Base-by-base conservation (phyloP, 2,797 vertebrate species). In the Mallotus villosus region DNA sequence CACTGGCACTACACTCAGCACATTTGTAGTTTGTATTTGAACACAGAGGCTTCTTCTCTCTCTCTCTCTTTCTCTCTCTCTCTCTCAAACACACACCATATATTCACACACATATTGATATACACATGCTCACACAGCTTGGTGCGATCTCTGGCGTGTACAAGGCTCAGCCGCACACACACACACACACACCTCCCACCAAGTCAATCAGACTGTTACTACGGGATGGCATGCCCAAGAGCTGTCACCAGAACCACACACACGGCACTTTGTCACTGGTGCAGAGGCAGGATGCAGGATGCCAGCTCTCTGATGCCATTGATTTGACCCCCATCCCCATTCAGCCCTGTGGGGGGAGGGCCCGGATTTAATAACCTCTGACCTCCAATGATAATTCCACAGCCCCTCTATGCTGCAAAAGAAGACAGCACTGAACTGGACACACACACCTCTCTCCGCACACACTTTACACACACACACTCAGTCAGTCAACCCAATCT, bases 391-490 rank as follows among this genome's bases (percentile, higher is more conserved):
- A 87, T 55, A 88, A 87, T 84, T 88, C 84, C 86, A 90, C 85
- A 87, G 90, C 90, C 90, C 91, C 89, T 91, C 63, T 61, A 92
- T 92, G 91, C 89, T 91, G 90, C 91, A 90, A 87, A 86, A 81
- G 11, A 71, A 73, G 69, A 80, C 72, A 68, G 67, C 53, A 78
- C 49, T 57, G 51, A 57, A 68, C 25, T 34, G 51, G 49, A 72
- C 70, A 81, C 76, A 81, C 37, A 60, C 71, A 67, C 55, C 77
- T 78, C 76, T 77, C 70, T 59, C 80, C 60, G 53, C 58, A 62
- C 55, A 32, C 66, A 62, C 60, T 68, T 46, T 24, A 70, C 68
- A 70, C 60, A 79, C 79, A 79, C 78, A 72, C 64, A 79, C 78
- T 71, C 64, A 81, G 74, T 84, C 55, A 79, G 75, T 79, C 76